phyloP scores from a whole-genome alignment of 1,140 invertebrate genomes.

The Trachymyrmex cornetzi region DNA sequence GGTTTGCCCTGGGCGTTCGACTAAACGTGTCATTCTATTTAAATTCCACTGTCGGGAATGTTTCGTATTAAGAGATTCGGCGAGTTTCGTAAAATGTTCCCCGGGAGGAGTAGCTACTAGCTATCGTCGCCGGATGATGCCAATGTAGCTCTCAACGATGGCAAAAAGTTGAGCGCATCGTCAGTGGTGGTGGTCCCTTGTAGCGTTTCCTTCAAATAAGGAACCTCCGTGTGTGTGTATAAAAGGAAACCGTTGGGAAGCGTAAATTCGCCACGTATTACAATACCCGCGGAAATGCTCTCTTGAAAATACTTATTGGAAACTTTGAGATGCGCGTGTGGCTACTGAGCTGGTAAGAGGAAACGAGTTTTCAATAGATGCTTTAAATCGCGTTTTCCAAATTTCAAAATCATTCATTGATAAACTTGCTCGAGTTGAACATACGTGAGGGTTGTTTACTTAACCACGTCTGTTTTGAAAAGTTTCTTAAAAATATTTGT shows the following conservation, averaged over 20 bases:
- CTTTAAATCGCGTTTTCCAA: not conserved
- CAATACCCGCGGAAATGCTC: not conserved
- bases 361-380: constrained; percentile 35
- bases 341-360: constrained; percentile 2
- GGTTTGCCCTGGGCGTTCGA: constrained; percentile 38
- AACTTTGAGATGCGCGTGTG: not conserved
- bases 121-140: constrained; percentile 46
- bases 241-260: constrained; percentile 25
- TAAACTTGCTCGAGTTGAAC: not conserved
- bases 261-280: constrained; percentile 14
- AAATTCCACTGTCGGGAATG: constrained; percentile 77
- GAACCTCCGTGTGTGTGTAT: not conserved
- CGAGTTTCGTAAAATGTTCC: not conserved
- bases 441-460: not conserved
- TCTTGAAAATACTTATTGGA: not conserved
- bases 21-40: constrained; percentile 78
- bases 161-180: constrained; percentile 59
- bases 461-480: not conserved
- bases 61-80: constrained; percentile 74
- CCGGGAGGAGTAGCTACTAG: not conserved
- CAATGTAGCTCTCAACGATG: not conserved
- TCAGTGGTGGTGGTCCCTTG: constrained; percentile 16
- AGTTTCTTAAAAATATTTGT: not conserved
- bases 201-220: constrained; percentile 57
- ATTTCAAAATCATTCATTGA: not conserved